phyloP scores from a whole-genome alignment of 2,113 vertebrate species.

The Eidolon helvum region DNA sequence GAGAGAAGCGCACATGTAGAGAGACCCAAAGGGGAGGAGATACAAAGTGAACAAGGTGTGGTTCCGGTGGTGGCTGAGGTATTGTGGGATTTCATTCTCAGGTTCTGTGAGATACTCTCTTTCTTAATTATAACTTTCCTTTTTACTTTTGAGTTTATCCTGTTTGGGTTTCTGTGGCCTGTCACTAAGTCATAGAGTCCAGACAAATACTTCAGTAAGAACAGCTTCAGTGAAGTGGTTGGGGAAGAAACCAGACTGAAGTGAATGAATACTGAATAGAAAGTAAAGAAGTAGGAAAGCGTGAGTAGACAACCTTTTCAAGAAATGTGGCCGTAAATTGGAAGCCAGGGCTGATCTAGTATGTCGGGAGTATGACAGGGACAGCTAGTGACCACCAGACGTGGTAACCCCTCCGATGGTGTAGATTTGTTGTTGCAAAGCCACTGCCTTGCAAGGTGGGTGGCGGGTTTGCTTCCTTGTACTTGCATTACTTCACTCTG shows the following conservation, averaged over 20 bases:
- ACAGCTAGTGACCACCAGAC: rapidly evolving
- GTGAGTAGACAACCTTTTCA: no score
- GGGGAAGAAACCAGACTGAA: background rate
- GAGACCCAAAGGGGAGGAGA: background rate
- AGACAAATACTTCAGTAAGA: background rate
- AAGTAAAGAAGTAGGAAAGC: background rate
- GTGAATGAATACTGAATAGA: background rate
- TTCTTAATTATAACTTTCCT: background rate
- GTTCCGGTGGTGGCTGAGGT: background rate
- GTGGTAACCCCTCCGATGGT: background rate
- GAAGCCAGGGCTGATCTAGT: background rate
- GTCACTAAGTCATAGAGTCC: no score
- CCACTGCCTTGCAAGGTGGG: background rate
- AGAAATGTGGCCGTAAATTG: no score
- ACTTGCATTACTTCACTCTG: background rate
- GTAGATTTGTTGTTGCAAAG: background rate
- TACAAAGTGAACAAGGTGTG: background rate
- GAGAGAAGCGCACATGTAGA: background rate
- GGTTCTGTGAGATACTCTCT: background rate
- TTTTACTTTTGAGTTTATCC: background rate
- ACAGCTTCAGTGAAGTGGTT: background rate
- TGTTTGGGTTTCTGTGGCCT: background rate
- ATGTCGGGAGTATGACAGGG: background rate
- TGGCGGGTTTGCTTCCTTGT: background rate
- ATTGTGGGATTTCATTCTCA: background rate